A percentile compares a stretch with the other conserved stretches of the same genome.
phyloP scores from a whole-genome alignment of 2,797 vertebrate species.

The Hirundo rustica region DNA sequence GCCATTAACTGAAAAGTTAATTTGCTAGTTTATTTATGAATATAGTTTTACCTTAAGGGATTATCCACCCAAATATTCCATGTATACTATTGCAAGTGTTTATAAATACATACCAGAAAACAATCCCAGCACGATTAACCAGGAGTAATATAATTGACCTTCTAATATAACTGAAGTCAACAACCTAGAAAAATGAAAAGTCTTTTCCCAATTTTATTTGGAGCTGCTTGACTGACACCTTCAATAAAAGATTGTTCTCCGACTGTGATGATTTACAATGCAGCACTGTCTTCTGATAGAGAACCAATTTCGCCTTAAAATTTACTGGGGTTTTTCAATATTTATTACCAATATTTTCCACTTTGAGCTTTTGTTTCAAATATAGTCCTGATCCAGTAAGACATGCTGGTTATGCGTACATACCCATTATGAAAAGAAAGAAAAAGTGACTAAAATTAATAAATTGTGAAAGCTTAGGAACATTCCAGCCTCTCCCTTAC shows the following conservation, averaged over 20 bases:
- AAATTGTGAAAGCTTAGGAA: neutral
- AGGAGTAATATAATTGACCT: neutral
- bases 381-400: neutral
- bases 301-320: neutral
- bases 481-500: neutral
- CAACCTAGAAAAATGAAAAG: neutral
- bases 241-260: neutral
- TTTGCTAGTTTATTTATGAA: neutral
- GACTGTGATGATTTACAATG: neutral
- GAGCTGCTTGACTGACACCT: neutral
- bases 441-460: neutral
- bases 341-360: neutral
- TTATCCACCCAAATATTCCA: neutral
- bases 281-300: neutral
- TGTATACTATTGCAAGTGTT: neutral
- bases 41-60: neutral
- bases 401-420: neutral
- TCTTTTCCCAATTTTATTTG: neutral
- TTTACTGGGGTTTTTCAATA: neutral
- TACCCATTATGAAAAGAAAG: neutral
- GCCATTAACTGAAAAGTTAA: neutral
- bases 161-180: neutral
- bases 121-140: neutral
- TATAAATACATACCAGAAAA: neutral
- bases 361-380: neutral